phyloP scores from a whole-genome alignment of 2,797 vertebrate species.

The Melanotaenia trifasciata region DNA sequence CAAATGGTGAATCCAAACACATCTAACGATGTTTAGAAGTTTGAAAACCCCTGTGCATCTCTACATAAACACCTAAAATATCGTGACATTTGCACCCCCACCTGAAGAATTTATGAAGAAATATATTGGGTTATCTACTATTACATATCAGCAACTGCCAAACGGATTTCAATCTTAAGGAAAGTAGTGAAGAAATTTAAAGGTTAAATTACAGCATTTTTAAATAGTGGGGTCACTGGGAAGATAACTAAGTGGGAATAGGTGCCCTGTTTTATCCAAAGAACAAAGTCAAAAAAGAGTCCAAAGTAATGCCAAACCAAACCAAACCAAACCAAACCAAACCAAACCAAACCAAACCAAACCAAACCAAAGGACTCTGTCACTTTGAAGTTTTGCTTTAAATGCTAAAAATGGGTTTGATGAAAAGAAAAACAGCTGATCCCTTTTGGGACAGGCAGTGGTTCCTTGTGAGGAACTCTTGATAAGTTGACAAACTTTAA shows the following conservation, averaged over 20 bases:
- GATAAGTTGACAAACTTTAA: no score
- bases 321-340: not conserved
- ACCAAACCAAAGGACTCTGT: not conserved
- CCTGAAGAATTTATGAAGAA: not conserved
- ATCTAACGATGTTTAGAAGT: not conserved
- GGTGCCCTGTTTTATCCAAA: not conserved
- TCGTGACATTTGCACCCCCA: not conserved
- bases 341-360: not conserved
- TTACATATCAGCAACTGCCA: not conserved
- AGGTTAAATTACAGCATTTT: not conserved
- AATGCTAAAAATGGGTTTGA: no score
- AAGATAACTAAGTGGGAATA: no score
- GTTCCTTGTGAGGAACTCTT: not conserved
- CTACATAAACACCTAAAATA: not conserved
- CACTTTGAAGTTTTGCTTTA: not conserved
- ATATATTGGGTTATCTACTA: not conserved
- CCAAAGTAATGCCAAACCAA: not conserved
- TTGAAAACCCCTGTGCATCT: not conserved
- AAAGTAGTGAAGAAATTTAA: not conserved
- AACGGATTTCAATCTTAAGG: not conserved
- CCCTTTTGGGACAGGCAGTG: not conserved
- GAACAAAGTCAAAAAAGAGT: not conserved
- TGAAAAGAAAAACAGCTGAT: not conserved
- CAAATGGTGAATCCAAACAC: not conserved
- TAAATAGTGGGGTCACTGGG: not conserved